Conservation (phyloP, 2,113 vertebrate genomes). For the Dinomys branickii region DNA sequence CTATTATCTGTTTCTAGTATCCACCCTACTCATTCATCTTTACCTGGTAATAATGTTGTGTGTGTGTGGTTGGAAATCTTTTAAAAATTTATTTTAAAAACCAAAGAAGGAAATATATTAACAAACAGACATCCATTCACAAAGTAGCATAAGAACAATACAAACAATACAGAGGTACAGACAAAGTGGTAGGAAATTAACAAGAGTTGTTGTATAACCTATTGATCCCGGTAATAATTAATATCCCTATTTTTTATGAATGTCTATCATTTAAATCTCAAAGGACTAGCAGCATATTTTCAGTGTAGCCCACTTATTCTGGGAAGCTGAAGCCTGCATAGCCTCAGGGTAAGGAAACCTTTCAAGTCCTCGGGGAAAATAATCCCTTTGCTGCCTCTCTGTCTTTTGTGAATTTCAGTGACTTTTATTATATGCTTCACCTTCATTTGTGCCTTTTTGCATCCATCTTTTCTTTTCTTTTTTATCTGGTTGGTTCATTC, state of each 20-base stretch:
- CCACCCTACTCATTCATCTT: neutral
- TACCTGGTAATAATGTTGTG: neutral
- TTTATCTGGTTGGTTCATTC: neutral
- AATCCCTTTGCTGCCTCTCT: neutral
- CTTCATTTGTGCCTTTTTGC: neutral
- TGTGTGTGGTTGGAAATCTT: no score
- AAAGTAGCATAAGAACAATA: no score
- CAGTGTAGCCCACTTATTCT: neutral
- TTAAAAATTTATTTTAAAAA: no score
- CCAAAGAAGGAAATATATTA: no score
- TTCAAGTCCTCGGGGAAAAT: neutral
- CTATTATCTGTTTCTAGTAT: neutral
- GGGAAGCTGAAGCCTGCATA: neutral
- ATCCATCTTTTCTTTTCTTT: neutral
- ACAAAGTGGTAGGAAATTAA: no score
- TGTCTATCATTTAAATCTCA: slow-evolving; percentile 17
- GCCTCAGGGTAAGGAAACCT: neutral
- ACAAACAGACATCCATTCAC: no score
- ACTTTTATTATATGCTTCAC: neutral
- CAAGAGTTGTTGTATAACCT: no score
- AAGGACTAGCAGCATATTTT: neutral
- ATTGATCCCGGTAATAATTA: neutral
- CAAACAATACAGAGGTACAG: no score
- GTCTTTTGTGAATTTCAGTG: neutral
- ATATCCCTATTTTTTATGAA: neutral